phyloP scores from a whole-genome alignment of 2,888 invertebrate species.

The Onthophagus sagittarius region DNA sequence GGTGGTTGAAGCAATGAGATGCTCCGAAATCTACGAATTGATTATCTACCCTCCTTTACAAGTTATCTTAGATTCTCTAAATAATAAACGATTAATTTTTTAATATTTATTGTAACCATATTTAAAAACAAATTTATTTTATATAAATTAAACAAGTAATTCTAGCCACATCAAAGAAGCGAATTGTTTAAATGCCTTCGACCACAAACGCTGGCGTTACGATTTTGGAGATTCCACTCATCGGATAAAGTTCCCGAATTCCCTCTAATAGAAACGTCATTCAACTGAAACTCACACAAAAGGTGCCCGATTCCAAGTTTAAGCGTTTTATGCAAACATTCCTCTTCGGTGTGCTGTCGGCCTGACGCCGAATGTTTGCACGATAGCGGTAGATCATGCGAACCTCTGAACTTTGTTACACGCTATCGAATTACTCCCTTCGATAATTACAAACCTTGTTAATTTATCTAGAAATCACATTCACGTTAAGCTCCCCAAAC shows the following conservation, averaged over 20 bases:
- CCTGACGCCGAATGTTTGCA: not conserved
- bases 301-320: not conserved
- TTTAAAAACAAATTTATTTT: not conserved
- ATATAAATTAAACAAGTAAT: not conserved
- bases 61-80: not conserved
- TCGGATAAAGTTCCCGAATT: not conserved
- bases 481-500: not conserved
- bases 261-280: not conserved
- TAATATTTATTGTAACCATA: not conserved
- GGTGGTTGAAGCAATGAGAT: not conserved
- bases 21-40: slow-evolving; percentile 6
- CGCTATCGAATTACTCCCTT: not conserved
- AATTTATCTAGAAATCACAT: not conserved
- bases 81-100: not conserved
- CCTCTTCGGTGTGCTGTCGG: not conserved
- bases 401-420: not conserved
- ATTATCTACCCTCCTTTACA: not conserved
- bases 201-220: not conserved
- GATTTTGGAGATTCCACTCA: not conserved
- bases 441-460: not conserved
- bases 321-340: not conserved
- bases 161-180: not conserved
- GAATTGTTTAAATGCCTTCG: not conserved
- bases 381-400: not conserved
- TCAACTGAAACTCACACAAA: not conserved